These are phyloP conservation scores for Nemoura dubitans DNA, from an alignment of 2,888 invertebrate species.

Conservation along the genomic window DNA sequence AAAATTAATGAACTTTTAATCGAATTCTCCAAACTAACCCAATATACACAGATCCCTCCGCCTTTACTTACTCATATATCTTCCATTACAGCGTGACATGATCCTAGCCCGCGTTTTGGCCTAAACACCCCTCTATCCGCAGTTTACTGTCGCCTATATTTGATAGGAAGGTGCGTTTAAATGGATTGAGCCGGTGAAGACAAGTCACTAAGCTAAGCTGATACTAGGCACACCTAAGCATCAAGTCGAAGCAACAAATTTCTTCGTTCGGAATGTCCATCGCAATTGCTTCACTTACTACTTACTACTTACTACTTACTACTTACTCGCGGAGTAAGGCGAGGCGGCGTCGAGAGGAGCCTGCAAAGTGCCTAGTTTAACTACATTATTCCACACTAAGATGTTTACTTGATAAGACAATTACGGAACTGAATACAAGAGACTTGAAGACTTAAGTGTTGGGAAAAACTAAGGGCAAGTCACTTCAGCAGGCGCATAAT, in stretches of 20 bases:
- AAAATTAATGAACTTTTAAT: constrained; percentile 41
- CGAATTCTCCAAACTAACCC: constrained; percentile 41
- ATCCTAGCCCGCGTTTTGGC: background rate
- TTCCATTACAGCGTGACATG: constrained; percentile 23
- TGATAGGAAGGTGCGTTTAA: background rate
- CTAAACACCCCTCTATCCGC: background rate
- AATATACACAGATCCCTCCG: constrained; percentile 37
- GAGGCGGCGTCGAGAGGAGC: background rate
- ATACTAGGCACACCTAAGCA: background rate
- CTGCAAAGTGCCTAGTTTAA: background rate
- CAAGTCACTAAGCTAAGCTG: background rate
- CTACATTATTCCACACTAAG: constrained; percentile 7
- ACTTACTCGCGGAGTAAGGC: background rate
- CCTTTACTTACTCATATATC: constrained; percentile 27
- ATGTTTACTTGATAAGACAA: constrained; percentile 12
- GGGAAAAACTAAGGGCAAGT: constrained; percentile 4
- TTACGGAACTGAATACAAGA: background rate
- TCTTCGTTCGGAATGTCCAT: background rate
- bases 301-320: constrained; percentile 2
- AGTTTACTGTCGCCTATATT: background rate
- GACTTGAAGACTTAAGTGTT: background rate
- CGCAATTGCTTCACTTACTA: background rate
- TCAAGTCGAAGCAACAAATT: background rate
- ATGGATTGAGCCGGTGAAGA: background rate
- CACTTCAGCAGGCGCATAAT: background rate